Base-by-base conservation (phyloP, 2,113 vertebrate genomes). In the Oreotrochilus melanogaster region DNA sequence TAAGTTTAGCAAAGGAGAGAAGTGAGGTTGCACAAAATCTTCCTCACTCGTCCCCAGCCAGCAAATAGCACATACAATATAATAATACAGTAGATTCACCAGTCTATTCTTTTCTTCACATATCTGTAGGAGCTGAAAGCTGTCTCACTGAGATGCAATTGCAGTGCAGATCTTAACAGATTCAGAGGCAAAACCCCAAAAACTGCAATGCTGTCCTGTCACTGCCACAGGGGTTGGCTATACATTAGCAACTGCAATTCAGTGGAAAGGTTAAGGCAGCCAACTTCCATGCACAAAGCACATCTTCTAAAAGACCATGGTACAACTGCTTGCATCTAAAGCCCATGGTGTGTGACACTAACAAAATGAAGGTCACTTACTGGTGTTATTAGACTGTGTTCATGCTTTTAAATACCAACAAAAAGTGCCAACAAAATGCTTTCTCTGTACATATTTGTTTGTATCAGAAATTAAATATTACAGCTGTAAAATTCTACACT, bases 311-410 rank as follows among this genome's bases (percentile, higher is more conserved):
- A 86, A 88, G 61, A n/a, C 43, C 30, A 13, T 5, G 15, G 66
- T 22, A 56, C 15, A 65, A 78, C 27, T 3, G 4, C 62, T 82
- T 30, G 14, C 25, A 10, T 61, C 27, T n/a, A 71, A 94, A 91
- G 31, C 14, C 48, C 31, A 33, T 5, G 7, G 39, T n/a, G 42
- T 39, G 51, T 27, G 10, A 47, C 28, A 28, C 31, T 17, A 33
- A 89, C 84, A 69, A 93, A 90, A 70, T 14, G 50, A 91, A 97
- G 78, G 89, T 91, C 79, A 62, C 51, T 81, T 88, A 37, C 65
- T 89, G 74, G 62, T 80, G 89, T 75, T 79, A 76, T 64, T 54
- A 78, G 66, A 78, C 33, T 86, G 17, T 66, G 58, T 75, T 96
- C 89, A 88, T 11, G 4, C 92, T 96, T 93, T 79, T 79, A 93